Evolutionary conservation across 2,797 vertebrate genomes (phyloP).

Genomic region (Bradypus variegatus): DNA sequence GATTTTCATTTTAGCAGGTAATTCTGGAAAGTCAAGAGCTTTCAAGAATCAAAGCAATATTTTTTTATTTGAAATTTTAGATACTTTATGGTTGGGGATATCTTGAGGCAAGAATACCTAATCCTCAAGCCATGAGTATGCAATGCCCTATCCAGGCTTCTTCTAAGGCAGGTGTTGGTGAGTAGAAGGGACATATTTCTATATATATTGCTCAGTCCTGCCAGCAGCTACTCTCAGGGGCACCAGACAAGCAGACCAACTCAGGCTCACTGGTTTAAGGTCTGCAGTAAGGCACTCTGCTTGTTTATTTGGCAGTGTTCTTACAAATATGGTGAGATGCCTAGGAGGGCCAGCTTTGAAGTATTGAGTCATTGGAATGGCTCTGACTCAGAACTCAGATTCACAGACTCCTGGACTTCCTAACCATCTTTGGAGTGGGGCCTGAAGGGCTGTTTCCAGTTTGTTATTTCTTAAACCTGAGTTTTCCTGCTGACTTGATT

Average conservation of each 20-base stretch:
- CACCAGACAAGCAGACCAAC: not conserved
- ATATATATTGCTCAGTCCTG: not conserved
- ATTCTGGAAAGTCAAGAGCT: not conserved
- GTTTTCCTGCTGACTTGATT: slow-evolving; percentile 26
- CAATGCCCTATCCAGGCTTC: not conserved
- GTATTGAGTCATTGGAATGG: not conserved
- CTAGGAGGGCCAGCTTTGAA: not conserved
- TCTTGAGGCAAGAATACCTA: not conserved
- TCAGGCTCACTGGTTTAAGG: not conserved
- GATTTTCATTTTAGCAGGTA: not conserved
- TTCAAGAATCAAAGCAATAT: not conserved
- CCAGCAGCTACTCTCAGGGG: not conserved
- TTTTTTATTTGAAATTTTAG: not conserved
- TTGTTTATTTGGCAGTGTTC: slow-evolving; percentile 20
- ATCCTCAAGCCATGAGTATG: not conserved
- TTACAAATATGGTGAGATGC: not conserved
- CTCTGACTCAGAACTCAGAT: slow-evolving; percentile 5
- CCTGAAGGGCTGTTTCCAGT: slow-evolving; percentile 17
- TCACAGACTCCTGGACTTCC: not conserved
- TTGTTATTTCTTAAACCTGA: slow-evolving; percentile 33
- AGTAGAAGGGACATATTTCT: not conserved
- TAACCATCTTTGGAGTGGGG: not conserved
- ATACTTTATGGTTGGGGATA: not conserved
- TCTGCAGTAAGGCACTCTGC: not conserved
- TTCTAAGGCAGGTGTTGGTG: not conserved